Conservation (phyloP, 2,888 invertebrate genomes). For the Lamproptera curius region DNA sequence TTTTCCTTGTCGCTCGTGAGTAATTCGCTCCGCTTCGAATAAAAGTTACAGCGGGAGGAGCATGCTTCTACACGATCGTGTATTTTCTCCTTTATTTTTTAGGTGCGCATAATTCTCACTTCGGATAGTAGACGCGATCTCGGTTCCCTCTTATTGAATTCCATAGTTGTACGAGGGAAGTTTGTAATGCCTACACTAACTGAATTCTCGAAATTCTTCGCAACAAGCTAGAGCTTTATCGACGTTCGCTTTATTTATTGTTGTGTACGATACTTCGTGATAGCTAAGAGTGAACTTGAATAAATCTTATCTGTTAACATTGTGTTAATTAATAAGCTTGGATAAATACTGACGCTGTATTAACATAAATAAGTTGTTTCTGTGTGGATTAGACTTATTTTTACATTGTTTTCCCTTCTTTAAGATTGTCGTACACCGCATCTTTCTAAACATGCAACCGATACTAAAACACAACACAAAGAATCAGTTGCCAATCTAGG, state of each 20-base stretch:
- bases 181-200: conserved; percentile 52
- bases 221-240: conserved; percentile 48
- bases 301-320: background rate
- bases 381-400: no score
- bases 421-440: no score
- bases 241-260: conserved; percentile 19
- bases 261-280: background rate
- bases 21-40: conserved; percentile 56
- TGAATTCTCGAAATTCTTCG: conserved; percentile 51
- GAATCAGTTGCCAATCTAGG: no score
- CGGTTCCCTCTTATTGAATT: conserved; percentile 67
- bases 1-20: conserved; percentile 61
- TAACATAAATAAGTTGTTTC: no score
- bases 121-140: conserved; percentile 53
- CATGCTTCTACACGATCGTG: conserved; percentile 48
- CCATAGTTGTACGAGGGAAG: conserved; percentile 55
- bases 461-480: no score
- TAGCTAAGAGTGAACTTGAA: background rate
- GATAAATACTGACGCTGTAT: no score
- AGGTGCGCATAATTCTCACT: conserved; percentile 67
- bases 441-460: no score
- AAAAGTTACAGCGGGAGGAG: conserved; percentile 56
- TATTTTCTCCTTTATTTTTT: conserved; percentile 52
- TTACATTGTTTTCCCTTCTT: no score
- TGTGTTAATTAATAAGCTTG: no score